These are phyloP conservation scores for Lasiurus cinereus DNA, from an alignment of 2,113 vertebrate genomes.

Conservation along the genomic window DNA sequence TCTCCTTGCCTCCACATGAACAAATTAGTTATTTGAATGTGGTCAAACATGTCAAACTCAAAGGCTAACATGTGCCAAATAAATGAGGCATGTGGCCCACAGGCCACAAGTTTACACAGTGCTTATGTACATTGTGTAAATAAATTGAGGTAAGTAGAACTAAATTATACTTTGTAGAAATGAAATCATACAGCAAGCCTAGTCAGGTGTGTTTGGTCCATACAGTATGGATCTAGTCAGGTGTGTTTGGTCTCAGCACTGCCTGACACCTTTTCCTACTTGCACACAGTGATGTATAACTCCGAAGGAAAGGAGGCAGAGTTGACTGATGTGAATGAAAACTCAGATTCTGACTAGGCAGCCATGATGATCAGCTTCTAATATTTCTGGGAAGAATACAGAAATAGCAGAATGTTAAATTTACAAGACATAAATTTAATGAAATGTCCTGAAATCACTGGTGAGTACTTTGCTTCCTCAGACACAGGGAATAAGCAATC, in stretches of 20 bases:
- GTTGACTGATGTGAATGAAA: conserved; percentile 5
- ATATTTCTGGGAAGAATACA: conserved; percentile 35
- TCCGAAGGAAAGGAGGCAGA: conserved; percentile 2
- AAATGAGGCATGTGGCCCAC: no score
- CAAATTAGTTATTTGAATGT: conserved; percentile 12
- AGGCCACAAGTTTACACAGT: no score
- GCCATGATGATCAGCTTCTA: neutral
- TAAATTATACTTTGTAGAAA: neutral
- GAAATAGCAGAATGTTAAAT: conserved; percentile 13
- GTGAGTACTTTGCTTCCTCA: conserved; percentile 5
- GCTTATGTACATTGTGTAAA: neutral
- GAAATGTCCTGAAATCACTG: neutral
- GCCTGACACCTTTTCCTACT: neutral
- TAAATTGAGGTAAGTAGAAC: neutral
- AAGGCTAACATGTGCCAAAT: no score
- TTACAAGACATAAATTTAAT: conserved; percentile 28
- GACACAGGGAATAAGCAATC: conserved; percentile 47
- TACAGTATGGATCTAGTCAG: neutral
- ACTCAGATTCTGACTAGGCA: conserved; percentile 58
- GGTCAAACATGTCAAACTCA: no score
- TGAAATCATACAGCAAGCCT: neutral
- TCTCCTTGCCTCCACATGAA: neutral
- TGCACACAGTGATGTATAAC: neutral
- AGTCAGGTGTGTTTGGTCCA: no score
- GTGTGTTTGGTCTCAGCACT: neutral